Evolutionary conservation across 2,888 invertebrate species (phyloP).

Genomic region (Ormyrus pomaceus): DNA sequence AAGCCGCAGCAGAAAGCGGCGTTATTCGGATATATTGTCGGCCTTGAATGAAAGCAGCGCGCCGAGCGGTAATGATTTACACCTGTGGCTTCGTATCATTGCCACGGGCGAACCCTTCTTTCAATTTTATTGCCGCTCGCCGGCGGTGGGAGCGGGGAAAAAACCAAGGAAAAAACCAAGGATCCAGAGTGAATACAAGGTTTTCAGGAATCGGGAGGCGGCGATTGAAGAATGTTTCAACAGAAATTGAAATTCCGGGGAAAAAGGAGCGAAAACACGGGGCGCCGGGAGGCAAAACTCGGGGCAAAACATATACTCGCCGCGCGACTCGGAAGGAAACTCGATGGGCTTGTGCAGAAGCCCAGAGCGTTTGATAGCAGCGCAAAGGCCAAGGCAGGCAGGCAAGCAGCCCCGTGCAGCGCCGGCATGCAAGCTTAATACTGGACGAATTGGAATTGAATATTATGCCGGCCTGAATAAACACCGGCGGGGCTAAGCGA

Average conservation of each 20-base stretch:
- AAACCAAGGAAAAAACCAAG: constrained; percentile 14
- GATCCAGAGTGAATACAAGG: neutral
- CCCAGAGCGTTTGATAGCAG: constrained; percentile 28
- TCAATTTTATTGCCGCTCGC: constrained; percentile 52
- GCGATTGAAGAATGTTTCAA: neutral
- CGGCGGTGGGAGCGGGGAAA: neutral
- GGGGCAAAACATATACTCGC: constrained; percentile 20
- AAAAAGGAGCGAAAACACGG: neutral
- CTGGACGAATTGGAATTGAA: constrained; percentile 74
- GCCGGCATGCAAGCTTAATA: constrained; percentile 66
- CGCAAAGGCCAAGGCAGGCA: neutral
- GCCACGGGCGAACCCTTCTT: constrained; percentile 38
- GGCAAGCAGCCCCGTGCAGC: constrained; percentile 16
- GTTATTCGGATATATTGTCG: constrained; percentile 49
- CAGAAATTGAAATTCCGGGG: neutral
- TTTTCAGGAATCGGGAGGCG: constrained; percentile 4
- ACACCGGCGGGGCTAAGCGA: constrained; percentile 61
- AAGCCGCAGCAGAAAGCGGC: constrained; percentile 32
- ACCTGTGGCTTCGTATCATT: constrained; percentile 45
- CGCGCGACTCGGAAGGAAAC: constrained; percentile 30
- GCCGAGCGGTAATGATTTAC: constrained; percentile 53
- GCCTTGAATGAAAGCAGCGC: constrained; percentile 48
- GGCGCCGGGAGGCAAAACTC: neutral
- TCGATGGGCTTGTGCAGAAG: constrained; percentile 17
- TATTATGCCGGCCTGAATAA: constrained; percentile 74